Percentiles rank a stretch among this genome's conserved stretches.
Evolutionary conservation across 2,888 invertebrate genomes (phyloP).

Genomic region (Mimachlamys varia): DNA sequence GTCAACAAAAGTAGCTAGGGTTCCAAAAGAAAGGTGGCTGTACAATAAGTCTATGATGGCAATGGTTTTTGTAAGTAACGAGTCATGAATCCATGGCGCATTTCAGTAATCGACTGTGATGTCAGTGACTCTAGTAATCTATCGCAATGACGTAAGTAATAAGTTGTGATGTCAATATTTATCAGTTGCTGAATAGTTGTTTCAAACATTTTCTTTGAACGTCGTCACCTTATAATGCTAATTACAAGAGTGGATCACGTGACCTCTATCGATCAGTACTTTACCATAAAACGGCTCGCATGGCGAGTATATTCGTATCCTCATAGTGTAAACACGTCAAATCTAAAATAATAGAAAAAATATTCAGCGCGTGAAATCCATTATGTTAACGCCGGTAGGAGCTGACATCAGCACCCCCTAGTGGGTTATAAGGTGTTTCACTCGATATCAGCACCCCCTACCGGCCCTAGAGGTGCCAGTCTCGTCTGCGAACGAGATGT

Average conservation of each 20-base stretch:
- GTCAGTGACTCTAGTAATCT: too few species aligned
- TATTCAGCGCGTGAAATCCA: not conserved
- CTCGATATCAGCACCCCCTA: slow-evolving; percentile 10
- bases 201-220: not conserved
- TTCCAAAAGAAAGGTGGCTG: too few species aligned
- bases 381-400: not conserved
- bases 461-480: slow-evolving; percentile 5
- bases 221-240: not conserved
- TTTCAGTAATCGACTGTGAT: not conserved
- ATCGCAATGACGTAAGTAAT: too few species aligned
- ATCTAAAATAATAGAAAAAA: slow-evolving; percentile 28
- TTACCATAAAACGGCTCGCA: not conserved
- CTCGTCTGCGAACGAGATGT: slow-evolving; percentile 31
- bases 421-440: slow-evolving; percentile 13
- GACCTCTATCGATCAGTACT: not conserved
- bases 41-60: too few species aligned
- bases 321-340: not conserved
- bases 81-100: not conserved
- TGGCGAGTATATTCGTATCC: not conserved
- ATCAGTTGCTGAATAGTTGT: too few species aligned
- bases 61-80: too few species aligned
- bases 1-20: too few species aligned
- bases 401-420: slow-evolving; percentile 11
- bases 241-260: not conserved
- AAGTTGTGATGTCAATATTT: too few species aligned